phyloP scores from a whole-genome alignment of 2,888 invertebrate genomes.

The Phalera bucephala region DNA sequence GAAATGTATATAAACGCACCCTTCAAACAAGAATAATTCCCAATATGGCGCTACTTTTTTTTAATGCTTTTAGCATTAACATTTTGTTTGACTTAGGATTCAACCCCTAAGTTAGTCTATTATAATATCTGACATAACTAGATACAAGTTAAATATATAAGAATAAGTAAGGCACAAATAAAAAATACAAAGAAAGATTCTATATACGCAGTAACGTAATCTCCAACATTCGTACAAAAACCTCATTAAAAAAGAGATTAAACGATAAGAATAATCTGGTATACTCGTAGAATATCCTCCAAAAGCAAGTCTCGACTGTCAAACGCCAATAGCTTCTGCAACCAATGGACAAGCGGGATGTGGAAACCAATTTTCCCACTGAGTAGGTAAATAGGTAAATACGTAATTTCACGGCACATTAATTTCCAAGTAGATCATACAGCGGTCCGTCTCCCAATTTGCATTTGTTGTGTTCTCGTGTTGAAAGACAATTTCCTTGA shows the following conservation, averaged over 20 bases:
- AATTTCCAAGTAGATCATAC: constrained; percentile 65
- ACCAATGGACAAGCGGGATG: constrained; percentile 62
- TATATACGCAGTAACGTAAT: too few species aligned
- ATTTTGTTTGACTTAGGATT: too few species aligned
- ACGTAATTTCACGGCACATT: constrained; percentile 77
- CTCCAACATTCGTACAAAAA: background rate
- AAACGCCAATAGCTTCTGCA: constrained; percentile 62
- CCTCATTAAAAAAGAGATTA: constrained; percentile 27
- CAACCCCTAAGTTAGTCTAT: too few species aligned
- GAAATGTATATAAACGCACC: too few species aligned
- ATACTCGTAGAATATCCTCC: constrained; percentile 15
- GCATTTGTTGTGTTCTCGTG: constrained; percentile 45
- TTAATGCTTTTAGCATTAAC: too few species aligned
- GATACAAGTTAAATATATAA: too few species aligned
- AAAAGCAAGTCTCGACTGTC: constrained; percentile 43
- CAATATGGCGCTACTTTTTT: too few species aligned
- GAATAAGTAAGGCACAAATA: too few species aligned
- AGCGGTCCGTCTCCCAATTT: constrained; percentile 45
- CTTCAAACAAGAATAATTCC: too few species aligned
- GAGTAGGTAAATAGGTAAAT: constrained; percentile 78
- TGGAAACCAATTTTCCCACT: constrained; percentile 74
- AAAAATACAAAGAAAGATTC: too few species aligned
- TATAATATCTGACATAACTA: too few species aligned
- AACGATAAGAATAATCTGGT: constrained; percentile 35
- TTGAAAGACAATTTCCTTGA: constrained; percentile 28